Percentiles rank a stretch among this genome's conserved stretches.
These are phyloP conservation scores for Gobionotothen gibberifrons DNA, from an alignment of 2,797 vertebrate genomes.

Conservation along the genomic window DNA sequence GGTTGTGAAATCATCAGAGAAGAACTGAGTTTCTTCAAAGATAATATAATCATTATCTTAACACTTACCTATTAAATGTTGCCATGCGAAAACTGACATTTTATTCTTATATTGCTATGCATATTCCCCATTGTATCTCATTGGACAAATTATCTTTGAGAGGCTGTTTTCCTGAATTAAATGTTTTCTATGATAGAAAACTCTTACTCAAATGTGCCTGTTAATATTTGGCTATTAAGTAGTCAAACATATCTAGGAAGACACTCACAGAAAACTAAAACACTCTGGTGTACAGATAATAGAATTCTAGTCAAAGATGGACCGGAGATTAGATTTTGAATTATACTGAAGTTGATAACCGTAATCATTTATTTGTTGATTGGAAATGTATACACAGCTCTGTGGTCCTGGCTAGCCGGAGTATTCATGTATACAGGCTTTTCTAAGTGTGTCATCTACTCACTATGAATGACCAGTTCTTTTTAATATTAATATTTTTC, in stretches of 20 bases:
- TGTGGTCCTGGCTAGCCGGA: not conserved
- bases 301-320: not conserved
- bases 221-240: not conserved
- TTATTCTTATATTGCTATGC: not conserved
- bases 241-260: not conserved
- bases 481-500: not conserved
- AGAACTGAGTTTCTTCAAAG: slow-evolving; percentile 17
- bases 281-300: not conserved
- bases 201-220: not conserved
- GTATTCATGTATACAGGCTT: not conserved
- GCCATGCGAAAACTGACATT: not conserved
- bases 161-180: not conserved
- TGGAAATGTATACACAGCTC: not conserved
- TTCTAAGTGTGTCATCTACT: not conserved
- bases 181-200: not conserved
- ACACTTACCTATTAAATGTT: not conserved
- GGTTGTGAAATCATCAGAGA: slow-evolving; percentile 10
- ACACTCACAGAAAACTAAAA: not conserved
- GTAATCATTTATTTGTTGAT: not conserved
- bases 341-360: not conserved
- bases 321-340: not conserved
- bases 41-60: not conserved
- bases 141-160: not conserved
- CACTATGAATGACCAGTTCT: not conserved
- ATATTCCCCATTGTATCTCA: not conserved